Conservation (phyloP, 2,797 vertebrate genomes). For the Xenops minutus region DNA sequence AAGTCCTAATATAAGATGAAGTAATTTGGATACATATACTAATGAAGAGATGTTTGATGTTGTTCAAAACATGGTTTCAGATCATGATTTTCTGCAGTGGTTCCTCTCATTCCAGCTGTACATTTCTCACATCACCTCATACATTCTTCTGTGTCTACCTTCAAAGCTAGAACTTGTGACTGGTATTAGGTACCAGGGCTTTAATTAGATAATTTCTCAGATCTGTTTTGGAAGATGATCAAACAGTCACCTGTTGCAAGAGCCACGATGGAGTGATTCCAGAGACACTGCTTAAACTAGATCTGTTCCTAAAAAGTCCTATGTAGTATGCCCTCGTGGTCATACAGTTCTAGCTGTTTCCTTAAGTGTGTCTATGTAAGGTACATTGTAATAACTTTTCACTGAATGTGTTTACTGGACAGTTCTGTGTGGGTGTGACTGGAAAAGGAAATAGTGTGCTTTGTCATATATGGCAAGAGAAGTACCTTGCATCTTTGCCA, state of each 20-base stretch:
- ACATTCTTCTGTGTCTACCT: background rate
- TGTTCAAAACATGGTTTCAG: background rate
- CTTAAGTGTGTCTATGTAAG: background rate
- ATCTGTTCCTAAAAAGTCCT: background rate
- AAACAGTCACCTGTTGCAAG: background rate
- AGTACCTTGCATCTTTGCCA: background rate
- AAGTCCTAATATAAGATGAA: background rate
- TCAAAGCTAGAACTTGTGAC: background rate
- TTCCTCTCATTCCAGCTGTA: background rate
- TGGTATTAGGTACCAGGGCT: background rate
- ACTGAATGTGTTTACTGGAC: background rate
- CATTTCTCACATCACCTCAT: background rate
- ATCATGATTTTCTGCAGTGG: accelerated
- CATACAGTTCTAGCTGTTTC: background rate
- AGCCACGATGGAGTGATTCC: background rate
- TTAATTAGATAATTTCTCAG: background rate
- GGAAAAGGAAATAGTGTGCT: background rate
- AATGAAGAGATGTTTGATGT: background rate
- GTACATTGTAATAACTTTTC: background rate
- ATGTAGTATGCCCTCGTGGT: background rate
- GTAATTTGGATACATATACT: background rate
- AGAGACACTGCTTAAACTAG: background rate
- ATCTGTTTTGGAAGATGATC: background rate
- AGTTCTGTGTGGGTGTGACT: background rate
- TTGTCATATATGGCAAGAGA: background rate